These are phyloP conservation scores for Penelope pileata DNA, from an alignment of 2,113 vertebrate genomes.

Conservation along the genomic window DNA sequence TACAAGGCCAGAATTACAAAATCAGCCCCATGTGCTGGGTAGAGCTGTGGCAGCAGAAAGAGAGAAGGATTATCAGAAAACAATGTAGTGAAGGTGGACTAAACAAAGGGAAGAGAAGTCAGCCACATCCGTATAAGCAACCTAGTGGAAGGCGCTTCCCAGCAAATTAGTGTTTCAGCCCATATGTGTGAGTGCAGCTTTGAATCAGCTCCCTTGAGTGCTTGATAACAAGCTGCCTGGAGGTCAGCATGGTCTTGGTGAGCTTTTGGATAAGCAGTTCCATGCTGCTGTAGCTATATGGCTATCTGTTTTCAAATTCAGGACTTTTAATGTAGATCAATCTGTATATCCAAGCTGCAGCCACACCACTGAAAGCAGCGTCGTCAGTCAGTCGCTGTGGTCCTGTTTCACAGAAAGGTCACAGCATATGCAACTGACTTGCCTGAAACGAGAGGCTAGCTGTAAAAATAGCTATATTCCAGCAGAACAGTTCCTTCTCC, in stretches of 20 bases:
- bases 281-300: not conserved
- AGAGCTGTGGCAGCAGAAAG: not conserved
- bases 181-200: not conserved
- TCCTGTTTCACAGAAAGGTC: not conserved
- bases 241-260: not conserved
- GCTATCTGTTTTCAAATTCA: not conserved
- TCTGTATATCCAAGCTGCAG: not conserved
- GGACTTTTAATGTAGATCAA: not conserved
- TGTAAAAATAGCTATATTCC: not conserved
- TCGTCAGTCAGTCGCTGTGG: fast-evolving
- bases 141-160: not conserved
- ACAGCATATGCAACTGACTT: not conserved
- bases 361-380: fast-evolving
- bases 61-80: not conserved
- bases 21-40: not conserved
- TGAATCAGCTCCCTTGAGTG: not conserved
- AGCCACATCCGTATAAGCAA: not conserved
- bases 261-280: not conserved
- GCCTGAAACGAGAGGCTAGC: not conserved
- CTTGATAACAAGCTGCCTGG: not conserved
- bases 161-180: not conserved
- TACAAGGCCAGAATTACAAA: not conserved
- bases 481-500: not conserved
- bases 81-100: not conserved
- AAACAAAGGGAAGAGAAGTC: not conserved